Percentiles rank a stretch among this genome's conserved stretches.
phyloP scores from a whole-genome alignment of 2,888 invertebrate genomes.

The Hipparchia sbordonii region DNA sequence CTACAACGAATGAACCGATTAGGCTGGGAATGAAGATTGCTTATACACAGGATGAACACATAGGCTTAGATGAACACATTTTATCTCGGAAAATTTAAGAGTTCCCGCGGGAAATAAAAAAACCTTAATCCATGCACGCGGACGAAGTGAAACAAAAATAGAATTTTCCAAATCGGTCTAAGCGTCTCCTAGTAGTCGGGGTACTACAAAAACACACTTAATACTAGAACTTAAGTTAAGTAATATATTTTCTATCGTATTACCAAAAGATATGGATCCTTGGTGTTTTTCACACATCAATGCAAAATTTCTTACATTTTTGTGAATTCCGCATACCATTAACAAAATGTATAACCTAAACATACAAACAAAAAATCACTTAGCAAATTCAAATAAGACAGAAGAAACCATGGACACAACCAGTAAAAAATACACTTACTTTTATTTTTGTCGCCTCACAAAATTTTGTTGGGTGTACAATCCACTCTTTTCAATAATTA shows the following conservation, averaged over 20 bases:
- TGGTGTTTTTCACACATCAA: conserved; percentile 30
- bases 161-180: no score
- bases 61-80: no score
- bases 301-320: conserved; percentile 24
- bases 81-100: no score
- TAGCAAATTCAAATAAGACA: conserved; percentile 7
- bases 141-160: no score
- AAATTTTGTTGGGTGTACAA: neutral
- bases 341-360: conserved; percentile 7
- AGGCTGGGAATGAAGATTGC: no score
- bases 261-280: neutral
- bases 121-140: no score
- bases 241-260: neutral
- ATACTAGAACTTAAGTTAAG: no score
- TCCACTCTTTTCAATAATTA: neutral
- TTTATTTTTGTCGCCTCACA: conserved; percentile 1
- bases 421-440: conserved; percentile 10
- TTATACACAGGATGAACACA: no score
- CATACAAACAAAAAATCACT: neutral
- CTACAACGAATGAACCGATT: no score
- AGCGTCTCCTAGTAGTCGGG: no score
- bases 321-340: conserved; percentile 20
- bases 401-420: neutral
- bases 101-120: no score
- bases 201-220: no score